Base-by-base conservation (phyloP, 2,888 invertebrate species). In the Yponomeuta plumbellus region DNA sequence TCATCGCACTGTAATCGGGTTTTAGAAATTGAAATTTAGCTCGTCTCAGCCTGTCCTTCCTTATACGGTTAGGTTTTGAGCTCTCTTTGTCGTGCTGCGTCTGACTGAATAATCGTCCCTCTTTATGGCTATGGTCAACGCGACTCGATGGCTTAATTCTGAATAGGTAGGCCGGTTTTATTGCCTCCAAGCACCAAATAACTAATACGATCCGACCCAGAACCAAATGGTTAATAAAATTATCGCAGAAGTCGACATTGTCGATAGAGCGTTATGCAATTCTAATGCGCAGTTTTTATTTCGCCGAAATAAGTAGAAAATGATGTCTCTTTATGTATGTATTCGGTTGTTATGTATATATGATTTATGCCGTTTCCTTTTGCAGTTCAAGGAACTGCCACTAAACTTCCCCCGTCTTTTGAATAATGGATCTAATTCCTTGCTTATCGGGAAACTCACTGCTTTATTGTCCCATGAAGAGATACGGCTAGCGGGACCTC, bases 11-110 rank as follows among this genome's bases (percentile, higher is more conserved):
- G 83, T 86, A 84, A 88, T 88, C 88, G 88, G 82, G 86, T 86
- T 89, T 89, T 89, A 89, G 89, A 89, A 89, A 89, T 88, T 88
- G 89, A 89, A 89, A 89, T 86, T 88, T 86, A 85, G 85, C 78
- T 72, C 80, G 79, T 52, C 44, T 80, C 81, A 75, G 34, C 34
- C 34, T 74, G 85, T 83, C 83, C 84, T 83, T 81, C 86, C 85
- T 84, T 86, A 86, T 85, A 84, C 83, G 85, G 85, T 69, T 69
- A 76, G 77, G 78, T 83, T 84, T 81, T 78, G 77, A 74, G 64
- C 52, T 52, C 64, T 64, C 64, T 44, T 64, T 44, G 26, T 64
- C 64, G 26, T 62, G 44, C 17, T 17, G 44, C 17, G 44, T 17
- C 44, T 6, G 44, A 17, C 44, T 52, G 17, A 52, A 13, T 52